These are phyloP conservation scores for Drosophila teissieri DNA, from an alignment of 1,140 invertebrate species.

Conservation along the genomic window DNA sequence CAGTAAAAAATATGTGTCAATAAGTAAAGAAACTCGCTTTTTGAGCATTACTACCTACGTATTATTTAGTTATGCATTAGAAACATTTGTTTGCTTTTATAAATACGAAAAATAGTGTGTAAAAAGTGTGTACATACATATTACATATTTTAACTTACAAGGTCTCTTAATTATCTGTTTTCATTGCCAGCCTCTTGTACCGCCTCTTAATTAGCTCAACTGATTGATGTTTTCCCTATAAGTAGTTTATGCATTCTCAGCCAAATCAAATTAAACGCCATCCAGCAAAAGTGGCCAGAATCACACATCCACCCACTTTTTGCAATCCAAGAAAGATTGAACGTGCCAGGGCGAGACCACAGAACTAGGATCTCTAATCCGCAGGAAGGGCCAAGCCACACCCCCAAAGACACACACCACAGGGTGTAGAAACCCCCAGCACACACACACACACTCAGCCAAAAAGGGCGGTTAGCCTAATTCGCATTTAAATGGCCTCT, in stretches of 20 bases:
- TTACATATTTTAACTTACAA: no score
- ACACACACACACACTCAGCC: background rate
- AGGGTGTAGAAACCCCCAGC: background rate
- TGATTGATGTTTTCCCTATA: conserved; percentile 40
- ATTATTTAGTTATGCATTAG: no score
- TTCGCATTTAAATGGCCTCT: conserved; percentile 64
- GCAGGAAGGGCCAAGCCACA: conserved; percentile 16
- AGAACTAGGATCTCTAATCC: conserved; percentile 29
- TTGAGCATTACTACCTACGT: no score
- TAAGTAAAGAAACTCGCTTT: no score
- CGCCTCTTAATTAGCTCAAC: conserved; percentile 28
- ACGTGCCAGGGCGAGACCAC: conserved; percentile 42
- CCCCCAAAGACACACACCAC: conserved; percentile 9
- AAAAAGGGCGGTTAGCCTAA: conserved; percentile 57
- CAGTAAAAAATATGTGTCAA: background rate
- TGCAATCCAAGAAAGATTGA: conserved; percentile 15
- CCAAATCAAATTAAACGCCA: conserved; percentile 49
- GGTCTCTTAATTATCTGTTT: no score
- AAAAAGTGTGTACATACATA: no score
- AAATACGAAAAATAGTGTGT: no score
- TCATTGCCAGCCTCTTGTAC: background rate
- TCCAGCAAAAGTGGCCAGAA: conserved; percentile 21
- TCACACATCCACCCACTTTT: conserved; percentile 28
- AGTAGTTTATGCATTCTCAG: conserved; percentile 36
- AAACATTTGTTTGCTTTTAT: no score